A percentile compares a stretch with the other conserved stretches of the same genome.
Conservation (phyloP, 2,888 invertebrate genomes). For the Octonoba sinensis region DNA sequence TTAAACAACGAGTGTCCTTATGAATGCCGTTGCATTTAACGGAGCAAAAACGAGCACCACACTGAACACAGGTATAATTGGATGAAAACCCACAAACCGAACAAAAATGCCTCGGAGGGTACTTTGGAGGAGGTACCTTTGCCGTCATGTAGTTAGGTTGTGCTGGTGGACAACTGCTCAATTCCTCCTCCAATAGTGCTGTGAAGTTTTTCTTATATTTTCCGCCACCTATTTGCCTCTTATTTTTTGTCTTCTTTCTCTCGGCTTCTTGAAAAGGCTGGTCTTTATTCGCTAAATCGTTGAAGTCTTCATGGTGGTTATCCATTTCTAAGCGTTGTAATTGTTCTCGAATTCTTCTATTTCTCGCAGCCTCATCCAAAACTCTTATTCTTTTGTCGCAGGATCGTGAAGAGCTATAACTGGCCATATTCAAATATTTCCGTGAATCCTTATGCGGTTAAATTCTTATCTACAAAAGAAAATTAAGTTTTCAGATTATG, state of each 20-base stretch:
- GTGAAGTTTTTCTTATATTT: slow-evolving; percentile 85
- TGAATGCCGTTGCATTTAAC: slow-evolving; percentile 93
- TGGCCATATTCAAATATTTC: too few relatives aligned
- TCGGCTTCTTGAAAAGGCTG: slow-evolving; percentile 81
- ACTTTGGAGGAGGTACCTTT: slow-evolving; percentile 84
- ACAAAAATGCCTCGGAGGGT: slow-evolving; percentile 93
- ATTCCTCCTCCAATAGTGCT: slow-evolving; percentile 93
- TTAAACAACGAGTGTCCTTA: slow-evolving; percentile 94
- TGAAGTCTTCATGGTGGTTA: slow-evolving; percentile 98
- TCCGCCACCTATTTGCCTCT: too few relatives aligned
- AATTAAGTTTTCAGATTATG: too few relatives aligned
- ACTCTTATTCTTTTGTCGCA: slow-evolving; percentile 75
- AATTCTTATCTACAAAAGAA: too few relatives aligned
- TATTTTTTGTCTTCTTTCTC: slow-evolving; percentile 80
- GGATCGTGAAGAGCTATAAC: too few relatives aligned
- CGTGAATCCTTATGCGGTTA: too few relatives aligned
- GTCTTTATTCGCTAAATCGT: slow-evolving; percentile 96
- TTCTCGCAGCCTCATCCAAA: slow-evolving; percentile 90
- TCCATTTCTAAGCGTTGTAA: slow-evolving; percentile 95
- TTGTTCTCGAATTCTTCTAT: slow-evolving; percentile 88
- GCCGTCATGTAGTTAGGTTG: slow-evolving; percentile 80
- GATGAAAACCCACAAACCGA: slow-evolving; percentile 96
- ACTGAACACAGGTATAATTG: slow-evolving; percentile 92
- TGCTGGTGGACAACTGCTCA: slow-evolving; percentile 70
- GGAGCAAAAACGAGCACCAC: slow-evolving; percentile 92